Base-by-base conservation (phyloP, 2,888 invertebrate genomes). In the Volucella inflata region DNA sequence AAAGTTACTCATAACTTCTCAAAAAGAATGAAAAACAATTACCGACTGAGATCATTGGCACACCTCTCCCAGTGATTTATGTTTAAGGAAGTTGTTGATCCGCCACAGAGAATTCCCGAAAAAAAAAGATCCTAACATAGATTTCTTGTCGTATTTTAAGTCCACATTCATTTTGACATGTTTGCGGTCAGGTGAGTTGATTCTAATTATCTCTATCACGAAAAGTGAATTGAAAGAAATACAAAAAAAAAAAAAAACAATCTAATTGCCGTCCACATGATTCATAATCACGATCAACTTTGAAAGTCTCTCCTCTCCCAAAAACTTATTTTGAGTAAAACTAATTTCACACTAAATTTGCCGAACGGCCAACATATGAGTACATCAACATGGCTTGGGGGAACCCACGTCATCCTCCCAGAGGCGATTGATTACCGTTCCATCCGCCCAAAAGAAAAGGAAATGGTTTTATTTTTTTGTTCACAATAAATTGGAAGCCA, bases 391-490 rank as follows among this genome's bases (percentile, higher is more conserved):
- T 59, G 38, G 57, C 57, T 70, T 64, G 57, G 38, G 46, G 50
- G 65, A 74, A 62, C 83, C 74, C 83, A 79, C 75, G 75, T 79
- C 71, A 64, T 75, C 75, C 65, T 30, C 65, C 51, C 40, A 40
- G 68, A 44, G 30, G 57, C 68, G 62, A 77, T 68, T 67, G 68
- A 74, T 78, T 75, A 77, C 76, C 60, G 70, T 67, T 72, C 68
- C 30, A 60, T 70, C 60, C 53, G 51, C 72, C 77, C 55, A 78
- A 70, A 79, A 75, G 71, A 60, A 79, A 76, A 71, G 50, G 21
- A 53, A 53, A 64, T 77, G 30, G n/a, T n/a, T n/a, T 67, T 72
- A 62, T 62, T 67, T 30, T 0, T 30, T 4, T 30, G 30, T 30
- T 6, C 74, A 74, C 48, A 65, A 30, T 57, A 51, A 78, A 53